Percentiles rank a stretch among this genome's conserved stretches.
phyloP scores from a whole-genome alignment of 1,140 invertebrate species.

The Drosophila bocki region DNA sequence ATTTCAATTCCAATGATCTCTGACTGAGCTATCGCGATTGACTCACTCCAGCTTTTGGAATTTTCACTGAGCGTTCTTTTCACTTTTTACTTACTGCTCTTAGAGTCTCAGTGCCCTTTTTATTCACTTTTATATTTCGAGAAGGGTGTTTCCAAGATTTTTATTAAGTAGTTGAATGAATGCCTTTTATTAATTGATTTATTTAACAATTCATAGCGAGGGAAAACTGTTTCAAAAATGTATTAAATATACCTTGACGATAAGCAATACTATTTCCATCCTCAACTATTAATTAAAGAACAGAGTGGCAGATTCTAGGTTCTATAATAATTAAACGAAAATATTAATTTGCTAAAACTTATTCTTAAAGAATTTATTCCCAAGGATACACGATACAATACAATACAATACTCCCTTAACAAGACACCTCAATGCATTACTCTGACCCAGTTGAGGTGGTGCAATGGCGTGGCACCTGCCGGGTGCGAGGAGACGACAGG shows the following conservation, averaged over 20 bases:
- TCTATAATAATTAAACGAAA: neutral
- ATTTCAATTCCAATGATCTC: constrained; percentile 24
- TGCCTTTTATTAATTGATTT: too few relatives aligned
- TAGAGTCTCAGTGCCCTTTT: neutral
- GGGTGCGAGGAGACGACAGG: constrained; percentile 11
- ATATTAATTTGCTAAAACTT: neutral
- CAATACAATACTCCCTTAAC: neutral
- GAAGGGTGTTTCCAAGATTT: constrained; percentile 23
- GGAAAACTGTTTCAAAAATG: neutral
- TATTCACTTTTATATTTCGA: neutral
- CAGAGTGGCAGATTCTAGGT: too few relatives aligned
- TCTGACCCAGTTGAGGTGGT: constrained; percentile 45
- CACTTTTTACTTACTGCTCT: neutral
- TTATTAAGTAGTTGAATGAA: neutral
- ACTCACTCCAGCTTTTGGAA: neutral
- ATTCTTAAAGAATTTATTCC: neutral
- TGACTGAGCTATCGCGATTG: constrained; percentile 6
- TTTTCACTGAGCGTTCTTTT: too few relatives aligned
- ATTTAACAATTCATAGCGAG: neutral
- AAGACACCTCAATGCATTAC: constrained; percentile 6
- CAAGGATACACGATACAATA: neutral
- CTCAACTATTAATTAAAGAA: too few relatives aligned
- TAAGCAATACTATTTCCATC: neutral
- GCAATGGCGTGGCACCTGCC: constrained; percentile 11
- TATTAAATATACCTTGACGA: neutral